A percentile compares a stretch with the other conserved stretches of the same genome.
phyloP scores from a whole-genome alignment of 2,888 invertebrate species.

The Chymomyza caudatula region DNA sequence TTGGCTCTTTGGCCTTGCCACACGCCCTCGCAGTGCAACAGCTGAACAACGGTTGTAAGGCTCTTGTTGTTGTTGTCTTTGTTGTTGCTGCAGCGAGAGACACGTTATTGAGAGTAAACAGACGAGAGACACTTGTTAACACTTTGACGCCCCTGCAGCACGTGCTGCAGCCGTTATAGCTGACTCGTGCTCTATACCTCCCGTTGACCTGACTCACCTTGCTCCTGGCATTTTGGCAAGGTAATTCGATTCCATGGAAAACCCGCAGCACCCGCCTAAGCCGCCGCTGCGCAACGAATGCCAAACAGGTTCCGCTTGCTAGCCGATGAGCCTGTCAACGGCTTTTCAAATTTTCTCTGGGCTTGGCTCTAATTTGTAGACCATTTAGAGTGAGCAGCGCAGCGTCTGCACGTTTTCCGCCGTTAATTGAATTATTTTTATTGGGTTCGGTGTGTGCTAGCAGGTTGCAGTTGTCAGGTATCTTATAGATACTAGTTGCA shows the following conservation, averaged over 20 bases:
- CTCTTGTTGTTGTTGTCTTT: background rate
- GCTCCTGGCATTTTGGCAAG: background rate
- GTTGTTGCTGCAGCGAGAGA: background rate
- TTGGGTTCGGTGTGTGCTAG: constrained; percentile 40
- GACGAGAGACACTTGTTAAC: constrained; percentile 70
- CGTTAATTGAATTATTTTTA: constrained; percentile 72
- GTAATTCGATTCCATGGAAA: constrained; percentile 42
- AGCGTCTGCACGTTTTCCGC: constrained; percentile 47
- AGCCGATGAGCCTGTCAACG: constrained; percentile 41
- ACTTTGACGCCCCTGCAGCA: constrained; percentile 63
- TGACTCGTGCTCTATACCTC: background rate
- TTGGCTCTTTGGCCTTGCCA: background rate
- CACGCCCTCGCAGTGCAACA: background rate
- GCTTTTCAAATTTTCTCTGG: constrained; percentile 59
- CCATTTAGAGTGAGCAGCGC: constrained; percentile 48
- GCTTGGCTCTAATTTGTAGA: constrained; percentile 62
- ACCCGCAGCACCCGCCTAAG: constrained; percentile 56
- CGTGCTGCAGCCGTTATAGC: background rate
- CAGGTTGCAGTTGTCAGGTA: constrained; percentile 25
- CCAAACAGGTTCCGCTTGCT: constrained; percentile 34
- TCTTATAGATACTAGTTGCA: too few relatives aligned
- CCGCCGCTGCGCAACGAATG: constrained; percentile 11
- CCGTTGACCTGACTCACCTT: background rate
- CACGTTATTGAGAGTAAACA: background rate
- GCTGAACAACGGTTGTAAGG: background rate